A percentile compares a stretch with the other conserved stretches of the same genome.
Evolutionary conservation across 2,797 vertebrate genomes (phyloP).

Genomic region (Nyctibius grandis): DNA sequence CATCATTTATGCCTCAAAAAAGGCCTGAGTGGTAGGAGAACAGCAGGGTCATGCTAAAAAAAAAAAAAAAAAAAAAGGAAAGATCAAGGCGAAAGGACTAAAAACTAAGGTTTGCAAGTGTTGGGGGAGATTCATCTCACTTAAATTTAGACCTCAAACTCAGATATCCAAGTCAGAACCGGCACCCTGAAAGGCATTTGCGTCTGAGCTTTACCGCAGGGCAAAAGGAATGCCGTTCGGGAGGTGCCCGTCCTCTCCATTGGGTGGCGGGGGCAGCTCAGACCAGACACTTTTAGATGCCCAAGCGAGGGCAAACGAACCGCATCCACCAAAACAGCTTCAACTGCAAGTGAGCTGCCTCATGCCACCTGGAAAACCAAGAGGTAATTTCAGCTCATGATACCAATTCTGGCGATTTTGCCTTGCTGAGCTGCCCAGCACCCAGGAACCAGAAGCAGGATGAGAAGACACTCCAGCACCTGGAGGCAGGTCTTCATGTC

Average conservation of each 20-base stretch:
- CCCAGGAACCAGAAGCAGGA: background rate
- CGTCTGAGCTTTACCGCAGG: fast-evolving
- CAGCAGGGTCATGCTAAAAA: background rate
- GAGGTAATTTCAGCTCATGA: background rate
- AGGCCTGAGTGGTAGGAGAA: background rate
- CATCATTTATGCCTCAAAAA: background rate
- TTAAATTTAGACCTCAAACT: background rate
- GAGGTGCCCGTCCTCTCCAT: no score
- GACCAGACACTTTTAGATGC: background rate
- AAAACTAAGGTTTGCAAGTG: background rate
- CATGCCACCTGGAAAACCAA: fast-evolving
- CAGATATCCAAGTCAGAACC: background rate
- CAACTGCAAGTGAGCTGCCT: fast-evolving
- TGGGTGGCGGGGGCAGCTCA: background rate
- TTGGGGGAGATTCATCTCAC: background rate
- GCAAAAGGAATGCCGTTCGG: fast-evolving
- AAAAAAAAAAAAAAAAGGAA: background rate
- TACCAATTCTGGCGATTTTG: fast-evolving
- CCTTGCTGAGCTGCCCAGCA: background rate
- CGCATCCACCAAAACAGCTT: no score
- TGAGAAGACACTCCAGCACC: background rate
- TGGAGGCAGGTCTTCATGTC: fast-evolving
- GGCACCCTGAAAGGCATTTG: background rate
- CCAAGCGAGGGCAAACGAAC: fast-evolving
- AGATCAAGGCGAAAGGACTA: background rate